These are phyloP conservation scores for Corydoras maculifer DNA, from an alignment of 2,113 vertebrate species.

Conservation along the genomic window DNA sequence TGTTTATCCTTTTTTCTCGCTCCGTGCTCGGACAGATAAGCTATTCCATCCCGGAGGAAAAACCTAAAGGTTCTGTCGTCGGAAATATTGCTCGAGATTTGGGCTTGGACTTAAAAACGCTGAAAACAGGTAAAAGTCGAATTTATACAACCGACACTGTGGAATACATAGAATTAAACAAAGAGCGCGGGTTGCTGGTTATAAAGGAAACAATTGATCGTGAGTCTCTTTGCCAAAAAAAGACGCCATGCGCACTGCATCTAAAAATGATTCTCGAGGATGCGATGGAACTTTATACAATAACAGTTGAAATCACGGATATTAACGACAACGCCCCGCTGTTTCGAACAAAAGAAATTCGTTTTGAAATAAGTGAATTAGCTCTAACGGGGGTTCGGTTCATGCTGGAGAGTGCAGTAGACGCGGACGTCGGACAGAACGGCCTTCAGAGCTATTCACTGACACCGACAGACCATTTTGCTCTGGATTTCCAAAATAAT, in stretches of 20 bases:
- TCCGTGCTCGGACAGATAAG: constrained; percentile 43
- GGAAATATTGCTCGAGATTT: constrained; percentile 59
- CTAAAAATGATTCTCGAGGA: constrained; percentile 52
- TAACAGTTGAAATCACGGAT: constrained; percentile 48
- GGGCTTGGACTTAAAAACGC: constrained; percentile 48
- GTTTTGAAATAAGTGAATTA: constrained; percentile 49
- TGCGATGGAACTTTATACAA: constrained; percentile 54
- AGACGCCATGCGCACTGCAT: constrained; percentile 24
- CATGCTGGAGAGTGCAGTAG: constrained; percentile 43
- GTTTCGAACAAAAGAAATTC: constrained; percentile 29
- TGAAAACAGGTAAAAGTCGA: constrained; percentile 45
- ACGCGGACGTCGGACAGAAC: constrained; percentile 50
- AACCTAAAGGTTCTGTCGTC: constrained; percentile 52
- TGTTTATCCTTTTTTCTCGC: background rate
- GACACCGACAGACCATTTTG: constrained; percentile 37
- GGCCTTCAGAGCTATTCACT: constrained; percentile 48
- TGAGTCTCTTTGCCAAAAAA: constrained; percentile 46
- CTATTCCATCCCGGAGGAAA: constrained; percentile 60
- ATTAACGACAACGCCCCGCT: constrained; percentile 26
- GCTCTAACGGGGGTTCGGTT: constrained; percentile 48
- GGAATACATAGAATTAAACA: constrained; percentile 52
- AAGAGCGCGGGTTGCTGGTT: constrained; percentile 45
- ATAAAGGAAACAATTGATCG: constrained; percentile 49
- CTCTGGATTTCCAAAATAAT: constrained; percentile 36
- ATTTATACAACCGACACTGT: constrained; percentile 48